Evolutionary conservation across 2,888 invertebrate genomes (phyloP), one percentile per base, ranked within the genome.

Genomic region (Drosophila engyochracea): DNA sequence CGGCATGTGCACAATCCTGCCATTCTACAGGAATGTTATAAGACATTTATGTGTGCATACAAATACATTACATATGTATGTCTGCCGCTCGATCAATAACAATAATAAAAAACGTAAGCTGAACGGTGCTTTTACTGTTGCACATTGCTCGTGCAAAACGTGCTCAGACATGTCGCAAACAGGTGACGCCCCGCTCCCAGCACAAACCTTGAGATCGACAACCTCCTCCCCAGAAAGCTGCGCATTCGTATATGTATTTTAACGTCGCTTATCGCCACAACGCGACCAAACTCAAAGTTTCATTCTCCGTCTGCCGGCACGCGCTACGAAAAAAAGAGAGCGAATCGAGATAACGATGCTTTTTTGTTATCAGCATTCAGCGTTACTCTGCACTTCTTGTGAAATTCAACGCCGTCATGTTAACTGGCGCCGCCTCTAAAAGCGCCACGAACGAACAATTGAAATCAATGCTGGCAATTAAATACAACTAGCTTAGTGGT

Each of bases 381-480:
- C 19, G 37, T 54, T 61, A 9, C 16, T 39, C 28, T 4, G 14
- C 55, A 25, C 49, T 82, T 87, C 84, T 90, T 87, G 87, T 89
- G 87, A 87, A 87, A 87, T 87, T 87, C 87, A 89, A 55, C 84
- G 61, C 52, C 9, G 22, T 44, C 25, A 47, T 75, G 90, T 49
- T 83, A 86, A 88, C 75, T 75, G 71, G 52, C 67, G 70, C 61
- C 69, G 58, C 54, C 78, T 53, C 54, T 51, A 25, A 44, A 64
- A 61, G 25, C 19, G 51, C 22, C 33, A 25, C 1, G n/a, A 44
- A 22, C 51, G 41, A 70, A 58, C 59, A 60, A 63, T 64, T 57
- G 64, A 72, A 74, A 66, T 55, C 67, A 57, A 73, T 33, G 31
- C 44, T 41, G 51, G 10, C 66, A 66, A 57, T 71, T 37, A 57